These are phyloP conservation scores for Falco rusticolus DNA, from an alignment of 2,797 vertebrate species.

Conservation along the genomic window DNA sequence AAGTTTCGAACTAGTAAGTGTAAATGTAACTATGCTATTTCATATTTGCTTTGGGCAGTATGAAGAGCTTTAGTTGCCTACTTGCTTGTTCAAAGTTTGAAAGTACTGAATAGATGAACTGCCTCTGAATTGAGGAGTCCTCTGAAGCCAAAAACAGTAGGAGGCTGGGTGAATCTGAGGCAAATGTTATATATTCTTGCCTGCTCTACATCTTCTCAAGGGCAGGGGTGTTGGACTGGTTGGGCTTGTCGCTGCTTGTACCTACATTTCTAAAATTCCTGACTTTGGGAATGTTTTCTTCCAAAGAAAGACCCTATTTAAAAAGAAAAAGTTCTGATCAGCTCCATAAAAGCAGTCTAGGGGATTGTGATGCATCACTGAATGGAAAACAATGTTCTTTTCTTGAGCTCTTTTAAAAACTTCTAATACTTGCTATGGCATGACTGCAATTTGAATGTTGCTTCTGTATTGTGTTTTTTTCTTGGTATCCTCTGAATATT, in stretches of 20 bases:
- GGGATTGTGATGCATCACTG: not conserved
- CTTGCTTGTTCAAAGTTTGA: not conserved
- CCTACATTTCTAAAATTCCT: not conserved
- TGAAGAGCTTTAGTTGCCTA: not conserved
- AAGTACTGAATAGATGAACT: not conserved
- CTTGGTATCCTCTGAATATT: not conserved
- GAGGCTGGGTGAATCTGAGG: not conserved
- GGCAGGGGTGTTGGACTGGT: not conserved
- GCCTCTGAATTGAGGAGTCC: not conserved
- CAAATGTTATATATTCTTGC: not conserved
- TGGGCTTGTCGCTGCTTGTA: not conserved
- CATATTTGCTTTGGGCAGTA: not conserved
- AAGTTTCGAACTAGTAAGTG: slow-evolving; percentile 92
- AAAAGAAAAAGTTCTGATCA: not conserved
- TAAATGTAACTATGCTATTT: fast-evolving
- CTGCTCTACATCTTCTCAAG: not conserved
- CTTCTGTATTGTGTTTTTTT: not conserved
- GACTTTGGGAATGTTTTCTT: not conserved
- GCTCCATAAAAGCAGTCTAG: not conserved
- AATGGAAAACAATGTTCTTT: not conserved
- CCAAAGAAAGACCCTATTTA: not conserved
- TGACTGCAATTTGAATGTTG: not conserved
- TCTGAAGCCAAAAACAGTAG: not conserved
- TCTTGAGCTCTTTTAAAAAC: not conserved
- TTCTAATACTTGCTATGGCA: not conserved